phyloP scores from a whole-genome alignment of 2,113 vertebrate genomes.

The Sturnira hondurensis region DNA sequence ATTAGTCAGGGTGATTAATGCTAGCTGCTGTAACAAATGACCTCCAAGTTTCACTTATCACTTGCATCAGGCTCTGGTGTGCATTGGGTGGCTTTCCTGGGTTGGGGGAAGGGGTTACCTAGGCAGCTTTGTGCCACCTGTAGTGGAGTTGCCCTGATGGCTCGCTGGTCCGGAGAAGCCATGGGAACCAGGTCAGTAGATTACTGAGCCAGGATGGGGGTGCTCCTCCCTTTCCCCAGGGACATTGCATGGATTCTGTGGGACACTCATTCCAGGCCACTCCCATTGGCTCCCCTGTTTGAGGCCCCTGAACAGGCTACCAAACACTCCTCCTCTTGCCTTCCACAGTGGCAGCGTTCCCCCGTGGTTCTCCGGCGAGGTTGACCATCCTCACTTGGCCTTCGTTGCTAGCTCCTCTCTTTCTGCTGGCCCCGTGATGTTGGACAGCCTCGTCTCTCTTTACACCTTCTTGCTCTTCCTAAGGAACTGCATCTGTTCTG shows the following conservation, averaged over 20 bases:
- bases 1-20: background rate
- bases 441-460: background rate
- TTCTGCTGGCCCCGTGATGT: background rate
- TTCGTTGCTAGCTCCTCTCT: background rate
- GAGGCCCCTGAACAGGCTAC: background rate
- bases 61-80: background rate
- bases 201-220: background rate
- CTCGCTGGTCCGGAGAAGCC: background rate
- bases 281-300: background rate
- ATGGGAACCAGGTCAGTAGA: background rate
- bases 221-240: no score
- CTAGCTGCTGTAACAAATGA: background rate
- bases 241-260: background rate
- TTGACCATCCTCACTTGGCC: background rate
- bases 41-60: background rate
- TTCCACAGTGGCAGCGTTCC: background rate
- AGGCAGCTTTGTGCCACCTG: no score
- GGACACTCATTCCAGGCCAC: background rate
- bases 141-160: background rate
- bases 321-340: background rate
- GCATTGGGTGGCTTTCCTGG: background rate
- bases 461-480: background rate
- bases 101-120: background rate
- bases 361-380: background rate
- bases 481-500: background rate